phyloP scores from a whole-genome alignment of 2,797 vertebrate genomes.

The Buphagus erythrorhynchus region DNA sequence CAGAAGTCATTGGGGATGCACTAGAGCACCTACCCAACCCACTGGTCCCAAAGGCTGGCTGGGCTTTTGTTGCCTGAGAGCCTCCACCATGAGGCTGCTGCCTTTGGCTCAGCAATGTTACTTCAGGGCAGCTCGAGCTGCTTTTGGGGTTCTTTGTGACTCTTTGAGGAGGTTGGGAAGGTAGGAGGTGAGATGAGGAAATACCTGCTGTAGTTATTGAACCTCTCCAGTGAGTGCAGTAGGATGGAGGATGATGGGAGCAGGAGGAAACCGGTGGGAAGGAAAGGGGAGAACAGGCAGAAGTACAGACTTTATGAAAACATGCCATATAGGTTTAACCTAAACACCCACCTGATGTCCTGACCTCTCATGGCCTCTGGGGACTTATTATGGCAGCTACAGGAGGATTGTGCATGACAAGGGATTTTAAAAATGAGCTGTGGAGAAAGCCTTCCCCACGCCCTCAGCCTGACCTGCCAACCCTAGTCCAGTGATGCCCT shows the following conservation, averaged over 20 bases:
- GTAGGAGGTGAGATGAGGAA: neutral
- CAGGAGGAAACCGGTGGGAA: neutral
- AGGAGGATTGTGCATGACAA: neutral
- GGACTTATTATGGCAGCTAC: neutral
- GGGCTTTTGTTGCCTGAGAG: neutral
- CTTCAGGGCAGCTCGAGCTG: neutral
- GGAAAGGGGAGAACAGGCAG: neutral
- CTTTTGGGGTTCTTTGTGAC: neutral
- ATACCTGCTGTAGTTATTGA: neutral
- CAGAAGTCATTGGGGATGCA: neutral
- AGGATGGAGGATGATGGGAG: neutral
- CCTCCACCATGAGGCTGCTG: neutral
- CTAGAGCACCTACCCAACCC: neutral
- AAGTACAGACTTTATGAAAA: neutral
- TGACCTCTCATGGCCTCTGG: neutral
- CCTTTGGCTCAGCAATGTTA: neutral
- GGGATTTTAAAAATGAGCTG: neutral
- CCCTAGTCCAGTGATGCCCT: neutral
- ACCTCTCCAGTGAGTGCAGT: neutral
- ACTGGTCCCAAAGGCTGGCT: neutral
- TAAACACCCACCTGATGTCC: neutral
- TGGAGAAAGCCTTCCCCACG: neutral
- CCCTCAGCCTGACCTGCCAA: slow-evolving; percentile 4
- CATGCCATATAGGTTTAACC: neutral
- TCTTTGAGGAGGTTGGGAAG: neutral